Evolutionary conservation across 2,113 vertebrate species (phyloP), one percentile per base, ranked within the genome.

Genomic region (Muntiacus muntjak): DNA sequence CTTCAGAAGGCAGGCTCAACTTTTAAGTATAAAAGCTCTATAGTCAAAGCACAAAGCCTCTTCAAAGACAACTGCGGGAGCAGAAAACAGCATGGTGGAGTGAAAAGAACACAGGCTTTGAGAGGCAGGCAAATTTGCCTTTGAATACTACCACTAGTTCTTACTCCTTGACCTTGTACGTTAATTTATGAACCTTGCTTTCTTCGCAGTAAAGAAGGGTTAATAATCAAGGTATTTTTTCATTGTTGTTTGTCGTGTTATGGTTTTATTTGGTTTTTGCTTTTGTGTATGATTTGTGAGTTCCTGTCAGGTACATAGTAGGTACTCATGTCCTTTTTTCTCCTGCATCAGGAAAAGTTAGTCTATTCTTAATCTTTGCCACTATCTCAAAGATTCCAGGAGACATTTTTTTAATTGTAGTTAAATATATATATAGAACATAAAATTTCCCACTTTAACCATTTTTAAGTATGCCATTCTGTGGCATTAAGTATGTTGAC

Each of bases 1-100:
- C 89, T 93, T 96, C 90, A 98, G 95, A 97, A 98, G 91, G 90
- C 82, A 85, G 57, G 45, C 92, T 92, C 67, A 97, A 97, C 98
- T 97, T 97, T 3, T 81, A 87, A 96, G 84, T 96, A 81, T 57
- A 71, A 97, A 90, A 84, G 64, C 81, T 94, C 67, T 87, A 11
- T 47, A 79, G 28, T 74, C 64, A 91, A 93, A 87, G 88, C 88
- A 94, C 88, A 96, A 91, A 93, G 64, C 30, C 79, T 62, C 33
- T 79, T 91, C 47, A 81, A 83, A 82, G 90, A 93, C 47, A 47
- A 19, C 78, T 57, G 86, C 60, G 71, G 52, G 23, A 43, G 62
- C 88, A 94, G 88, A 89, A 94, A 95, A 84, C 60, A 78, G 60
- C 47, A 52, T 15, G 2, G 3, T 45, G 52, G 40, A 71, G 10